Percentiles rank a stretch among this genome's conserved stretches.
These are phyloP conservation scores for Drosophila neocordata DNA, from an alignment of 1,140 invertebrate species.

Conservation along the genomic window DNA sequence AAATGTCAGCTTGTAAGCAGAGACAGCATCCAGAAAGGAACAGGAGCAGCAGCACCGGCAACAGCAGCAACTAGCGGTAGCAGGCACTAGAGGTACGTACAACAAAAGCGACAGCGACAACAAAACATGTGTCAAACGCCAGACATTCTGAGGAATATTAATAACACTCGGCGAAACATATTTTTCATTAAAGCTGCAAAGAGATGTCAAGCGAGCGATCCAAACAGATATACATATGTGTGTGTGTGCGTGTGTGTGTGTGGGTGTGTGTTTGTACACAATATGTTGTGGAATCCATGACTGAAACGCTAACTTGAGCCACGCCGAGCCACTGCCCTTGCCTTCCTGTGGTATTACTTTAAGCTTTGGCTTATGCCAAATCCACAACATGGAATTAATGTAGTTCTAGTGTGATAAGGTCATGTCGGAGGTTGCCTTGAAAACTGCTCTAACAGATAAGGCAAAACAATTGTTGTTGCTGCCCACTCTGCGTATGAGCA, in stretches of 20 bases:
- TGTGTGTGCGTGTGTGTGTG: too few species aligned
- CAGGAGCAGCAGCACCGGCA: slow-evolving; percentile 8
- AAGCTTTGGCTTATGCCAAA: slow-evolving; percentile 7
- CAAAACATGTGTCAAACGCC: slow-evolving; percentile 80
- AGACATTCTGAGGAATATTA: slow-evolving; percentile 80
- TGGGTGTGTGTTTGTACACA: slow-evolving; percentile 21
- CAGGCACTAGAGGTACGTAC: slow-evolving; percentile 35
- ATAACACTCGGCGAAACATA: slow-evolving; percentile 74
- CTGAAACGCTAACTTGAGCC: background rate
- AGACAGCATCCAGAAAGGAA: slow-evolving; percentile 24
- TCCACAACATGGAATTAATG: slow-evolving; percentile 50
- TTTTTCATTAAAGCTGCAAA: slow-evolving; percentile 77
- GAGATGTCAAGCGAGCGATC: slow-evolving; percentile 55
- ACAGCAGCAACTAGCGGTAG: background rate
- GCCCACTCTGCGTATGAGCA: slow-evolving; percentile 43
- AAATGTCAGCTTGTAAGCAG: slow-evolving; percentile 69
- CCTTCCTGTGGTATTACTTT: background rate
- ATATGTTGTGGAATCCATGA: slow-evolving; percentile 32
- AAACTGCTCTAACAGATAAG: background rate
- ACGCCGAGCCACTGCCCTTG: background rate
- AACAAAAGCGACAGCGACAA: slow-evolving; percentile 65
- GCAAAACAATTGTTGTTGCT: background rate
- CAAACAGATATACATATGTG: slow-evolving; percentile 20
- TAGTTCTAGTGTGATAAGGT: slow-evolving; percentile 42
- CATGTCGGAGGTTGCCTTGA: background rate